A percentile compares a stretch with the other conserved stretches of the same genome.
phyloP scores from a whole-genome alignment of 92 coral and sea anemone genomes.

The Porites rus region DNA sequence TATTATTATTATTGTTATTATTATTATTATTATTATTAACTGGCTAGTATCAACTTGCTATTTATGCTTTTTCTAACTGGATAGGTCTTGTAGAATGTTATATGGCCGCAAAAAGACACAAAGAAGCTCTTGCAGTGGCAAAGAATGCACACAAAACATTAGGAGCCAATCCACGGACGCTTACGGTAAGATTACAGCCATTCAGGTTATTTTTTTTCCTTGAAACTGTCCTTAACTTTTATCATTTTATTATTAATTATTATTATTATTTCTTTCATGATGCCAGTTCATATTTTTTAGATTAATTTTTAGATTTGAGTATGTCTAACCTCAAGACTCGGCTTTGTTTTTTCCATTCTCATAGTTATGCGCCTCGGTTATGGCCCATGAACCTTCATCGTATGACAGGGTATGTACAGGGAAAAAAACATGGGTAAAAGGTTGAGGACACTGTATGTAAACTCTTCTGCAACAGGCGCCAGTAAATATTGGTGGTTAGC shows the following conservation, averaged over 20 bases:
- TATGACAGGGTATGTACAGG: constrained; percentile 79
- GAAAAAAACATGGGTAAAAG: too few relatives aligned
- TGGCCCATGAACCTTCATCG: constrained; percentile 78
- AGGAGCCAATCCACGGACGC: constrained; percentile 92
- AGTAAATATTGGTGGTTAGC: too few relatives aligned
- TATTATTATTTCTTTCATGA: too few relatives aligned
- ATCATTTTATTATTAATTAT: too few relatives aligned
- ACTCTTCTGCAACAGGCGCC: too few relatives aligned
- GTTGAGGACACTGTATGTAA: too few relatives aligned
- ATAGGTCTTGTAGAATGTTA: constrained; percentile 96
- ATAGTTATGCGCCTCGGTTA: constrained; percentile 88
- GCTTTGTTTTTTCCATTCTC: neutral
- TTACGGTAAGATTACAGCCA: constrained; percentile 68
- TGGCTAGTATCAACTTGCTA: neutral
- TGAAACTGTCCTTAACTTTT: too few relatives aligned
- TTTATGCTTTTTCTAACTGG: neutral
- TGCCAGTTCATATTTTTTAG: too few relatives aligned
- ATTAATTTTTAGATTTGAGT: too few relatives aligned
- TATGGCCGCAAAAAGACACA: constrained; percentile 81
- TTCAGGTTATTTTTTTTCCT: neutral
- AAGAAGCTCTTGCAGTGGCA: constrained; percentile 92
- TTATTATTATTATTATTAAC: neutral
- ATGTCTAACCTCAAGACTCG: neutral
- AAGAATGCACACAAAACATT: constrained; percentile 94
- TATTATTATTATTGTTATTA: neutral